These are phyloP conservation scores for Mimas tiliae DNA, from an alignment of 2,888 invertebrate genomes.

Conservation along the genomic window DNA sequence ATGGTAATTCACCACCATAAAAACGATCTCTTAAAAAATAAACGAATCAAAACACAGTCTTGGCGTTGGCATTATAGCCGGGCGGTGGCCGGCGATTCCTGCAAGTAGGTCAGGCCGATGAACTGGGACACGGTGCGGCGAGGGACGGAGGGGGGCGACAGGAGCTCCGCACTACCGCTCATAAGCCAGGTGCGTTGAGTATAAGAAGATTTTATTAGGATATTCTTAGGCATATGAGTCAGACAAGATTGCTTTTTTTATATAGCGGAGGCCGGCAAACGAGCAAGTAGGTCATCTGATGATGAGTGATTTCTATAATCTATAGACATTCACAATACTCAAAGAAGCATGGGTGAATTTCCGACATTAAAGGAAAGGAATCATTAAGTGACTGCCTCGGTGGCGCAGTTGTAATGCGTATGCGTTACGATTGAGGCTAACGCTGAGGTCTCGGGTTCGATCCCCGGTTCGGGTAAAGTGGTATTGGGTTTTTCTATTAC, in stretches of 20 bases:
- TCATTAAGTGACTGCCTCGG: no score
- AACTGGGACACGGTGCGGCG: constrained; percentile 51
- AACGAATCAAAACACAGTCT: constrained; percentile 6
- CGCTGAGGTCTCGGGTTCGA: no score
- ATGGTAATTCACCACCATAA: not conserved
- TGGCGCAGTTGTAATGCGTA: no score
- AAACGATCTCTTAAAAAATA: not conserved
- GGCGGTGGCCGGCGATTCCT: constrained; percentile 34
- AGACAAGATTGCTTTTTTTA: not conserved
- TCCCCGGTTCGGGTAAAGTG: no score
- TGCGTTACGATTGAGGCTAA: no score
- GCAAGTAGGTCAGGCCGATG: constrained; percentile 61
- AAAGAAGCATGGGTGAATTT: no score
- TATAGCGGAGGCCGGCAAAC: no score
- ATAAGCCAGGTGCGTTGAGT: constrained; percentile 20
- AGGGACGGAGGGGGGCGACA: not conserved
- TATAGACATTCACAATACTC: no score
- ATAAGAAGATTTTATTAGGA: constrained; percentile 3
- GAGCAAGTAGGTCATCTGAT: no score
- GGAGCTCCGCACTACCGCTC: constrained; percentile 13
- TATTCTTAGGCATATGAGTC: not conserved
- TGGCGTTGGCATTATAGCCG: constrained; percentile 5
- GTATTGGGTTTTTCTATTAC: no score
- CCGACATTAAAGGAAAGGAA: no score
- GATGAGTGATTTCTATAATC: no score